Conservation (phyloP, 2,797 vertebrate species). For the Ambastaia sidthimunki region DNA sequence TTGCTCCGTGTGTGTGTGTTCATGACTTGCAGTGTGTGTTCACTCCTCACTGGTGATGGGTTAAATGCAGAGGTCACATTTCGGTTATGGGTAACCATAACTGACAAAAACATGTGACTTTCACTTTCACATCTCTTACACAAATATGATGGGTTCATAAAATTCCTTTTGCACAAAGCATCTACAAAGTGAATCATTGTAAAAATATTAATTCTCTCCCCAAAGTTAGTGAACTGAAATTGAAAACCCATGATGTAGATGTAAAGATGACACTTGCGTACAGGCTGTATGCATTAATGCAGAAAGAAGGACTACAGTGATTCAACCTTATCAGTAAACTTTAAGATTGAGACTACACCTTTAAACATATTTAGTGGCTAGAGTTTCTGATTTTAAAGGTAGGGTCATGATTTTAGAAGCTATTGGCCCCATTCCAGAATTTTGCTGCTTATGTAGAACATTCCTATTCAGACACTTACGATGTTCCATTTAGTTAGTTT, state of each 20-base stretch:
- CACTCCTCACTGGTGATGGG: too few relatives aligned
- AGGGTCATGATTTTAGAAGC: neutral
- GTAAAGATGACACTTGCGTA: neutral
- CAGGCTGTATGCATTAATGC: neutral
- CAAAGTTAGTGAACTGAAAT: neutral
- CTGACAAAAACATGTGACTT: too few relatives aligned
- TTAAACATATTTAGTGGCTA: neutral
- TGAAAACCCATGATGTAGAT: neutral
- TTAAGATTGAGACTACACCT: neutral
- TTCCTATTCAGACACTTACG: neutral
- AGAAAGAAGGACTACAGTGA: slow-evolving; percentile 34
- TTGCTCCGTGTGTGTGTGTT: too few relatives aligned
- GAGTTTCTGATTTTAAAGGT: neutral
- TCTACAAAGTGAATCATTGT: neutral
- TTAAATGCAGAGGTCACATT: too few relatives aligned
- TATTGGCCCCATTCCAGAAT: neutral
- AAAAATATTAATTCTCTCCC: neutral
- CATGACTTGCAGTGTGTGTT: too few relatives aligned
- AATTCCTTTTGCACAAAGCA: too few relatives aligned
- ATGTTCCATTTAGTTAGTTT: neutral
- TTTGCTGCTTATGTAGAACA: neutral
- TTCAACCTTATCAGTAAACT: slow-evolving; percentile 22
- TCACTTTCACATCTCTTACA: too few relatives aligned
- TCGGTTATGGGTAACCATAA: too few relatives aligned
- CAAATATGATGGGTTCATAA: too few relatives aligned